phyloP scores from a whole-genome alignment of 2,888 invertebrate genomes.

The Callimorpha dominula region DNA sequence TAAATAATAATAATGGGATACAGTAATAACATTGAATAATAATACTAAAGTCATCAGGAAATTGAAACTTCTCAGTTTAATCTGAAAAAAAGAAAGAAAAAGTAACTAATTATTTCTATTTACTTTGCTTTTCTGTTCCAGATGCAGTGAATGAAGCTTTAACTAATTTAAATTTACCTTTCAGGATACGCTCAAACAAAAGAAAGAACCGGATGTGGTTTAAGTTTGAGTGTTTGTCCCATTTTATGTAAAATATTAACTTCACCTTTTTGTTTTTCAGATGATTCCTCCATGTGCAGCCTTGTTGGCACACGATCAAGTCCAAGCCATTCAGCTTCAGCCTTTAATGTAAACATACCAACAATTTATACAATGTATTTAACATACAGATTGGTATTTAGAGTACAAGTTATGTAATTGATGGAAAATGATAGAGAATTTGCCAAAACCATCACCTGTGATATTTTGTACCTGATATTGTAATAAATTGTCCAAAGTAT shows the following conservation, averaged over 20 bases:
- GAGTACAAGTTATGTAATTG: slow-evolving; percentile 48
- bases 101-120: slow-evolving; percentile 72
- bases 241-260: slow-evolving; percentile 66
- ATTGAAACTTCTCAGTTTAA: slow-evolving; percentile 67
- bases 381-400: slow-evolving; percentile 58
- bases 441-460: slow-evolving; percentile 53
- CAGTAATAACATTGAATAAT: slow-evolving; percentile 52
- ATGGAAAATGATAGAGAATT: slow-evolving; percentile 36
- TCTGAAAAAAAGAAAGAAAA: slow-evolving; percentile 75
- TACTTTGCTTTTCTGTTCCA: slow-evolving; percentile 84
- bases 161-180: slow-evolving; percentile 68
- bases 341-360: slow-evolving; percentile 84
- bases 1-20: slow-evolving; percentile 60
- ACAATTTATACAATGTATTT: slow-evolving; percentile 68
- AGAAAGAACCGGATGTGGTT: slow-evolving; percentile 46
- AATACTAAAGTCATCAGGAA: slow-evolving; percentile 50
- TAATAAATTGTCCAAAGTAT: slow-evolving; percentile 46
- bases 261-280: slow-evolving; percentile 86
- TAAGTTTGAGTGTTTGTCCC: slow-evolving; percentile 80
- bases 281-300: slow-evolving; percentile 85
- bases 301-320: slow-evolving; percentile 89
- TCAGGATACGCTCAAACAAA: slow-evolving; percentile 76
- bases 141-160: slow-evolving; percentile 80
- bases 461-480: slow-evolving; percentile 58
- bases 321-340: slow-evolving; percentile 88